Evolutionary conservation across 2,797 vertebrate species (phyloP).

Genomic region (Crenuchus spilurus): DNA sequence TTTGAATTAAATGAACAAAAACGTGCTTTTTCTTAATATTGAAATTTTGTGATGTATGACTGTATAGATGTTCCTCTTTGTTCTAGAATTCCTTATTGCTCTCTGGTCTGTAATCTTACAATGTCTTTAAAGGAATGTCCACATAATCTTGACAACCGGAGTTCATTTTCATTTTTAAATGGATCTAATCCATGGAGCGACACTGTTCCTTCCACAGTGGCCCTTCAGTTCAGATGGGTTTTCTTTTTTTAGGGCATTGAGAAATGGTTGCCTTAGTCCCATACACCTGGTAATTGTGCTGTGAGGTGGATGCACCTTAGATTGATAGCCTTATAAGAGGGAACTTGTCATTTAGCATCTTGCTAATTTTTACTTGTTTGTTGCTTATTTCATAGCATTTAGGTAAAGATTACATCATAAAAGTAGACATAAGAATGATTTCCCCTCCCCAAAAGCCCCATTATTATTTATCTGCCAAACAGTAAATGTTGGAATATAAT

Average conservation of each 20-base stretch:
- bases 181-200: not conserved
- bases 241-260: slow-evolving; percentile 9
- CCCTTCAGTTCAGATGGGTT: slow-evolving; percentile 29
- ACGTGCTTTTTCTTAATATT: too few species aligned
- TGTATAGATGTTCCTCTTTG: too few species aligned
- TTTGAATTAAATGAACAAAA: too few species aligned
- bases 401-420: slow-evolving; percentile 1
- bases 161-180: not conserved
- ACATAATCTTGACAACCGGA: not conserved
- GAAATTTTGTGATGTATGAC: too few species aligned
- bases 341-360: not conserved
- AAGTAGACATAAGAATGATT: not conserved
- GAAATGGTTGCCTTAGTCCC: slow-evolving; percentile 43
- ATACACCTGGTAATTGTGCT: not conserved
- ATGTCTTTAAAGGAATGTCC: not conserved
- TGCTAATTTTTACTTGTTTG: slow-evolving; percentile 1
- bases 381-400: slow-evolving; percentile 8
- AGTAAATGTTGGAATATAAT: not conserved
- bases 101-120: too few species aligned
- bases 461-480: not conserved
- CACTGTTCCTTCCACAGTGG: not conserved
- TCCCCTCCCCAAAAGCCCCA: not conserved
- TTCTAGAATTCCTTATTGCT: too few species aligned
- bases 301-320: not conserved
- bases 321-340: slow-evolving; percentile 32